Conservation (phyloP, 2,113 vertebrate genomes). For the Anarhynchus alexandrinus region DNA sequence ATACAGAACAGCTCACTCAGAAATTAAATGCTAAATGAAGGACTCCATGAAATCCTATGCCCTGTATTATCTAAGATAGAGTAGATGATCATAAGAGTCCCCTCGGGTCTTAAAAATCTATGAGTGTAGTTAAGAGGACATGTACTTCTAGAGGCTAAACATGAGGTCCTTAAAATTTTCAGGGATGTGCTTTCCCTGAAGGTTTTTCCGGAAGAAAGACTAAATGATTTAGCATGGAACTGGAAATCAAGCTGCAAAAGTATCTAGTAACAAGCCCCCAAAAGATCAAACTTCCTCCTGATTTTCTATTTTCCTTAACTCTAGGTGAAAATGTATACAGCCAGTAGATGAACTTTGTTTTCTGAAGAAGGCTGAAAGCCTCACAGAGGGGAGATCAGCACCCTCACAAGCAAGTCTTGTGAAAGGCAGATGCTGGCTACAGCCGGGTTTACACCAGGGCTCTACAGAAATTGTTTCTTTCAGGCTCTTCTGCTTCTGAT, state of each 20-base stretch:
- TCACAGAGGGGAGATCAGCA: not conserved
- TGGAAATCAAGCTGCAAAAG: not conserved
- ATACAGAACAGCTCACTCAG: not conserved
- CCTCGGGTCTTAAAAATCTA: conserved; percentile 20
- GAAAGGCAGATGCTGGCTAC: not conserved
- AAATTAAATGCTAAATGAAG: conserved; percentile 17
- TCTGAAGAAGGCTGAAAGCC: not conserved
- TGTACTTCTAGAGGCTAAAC: not conserved
- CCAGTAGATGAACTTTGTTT: not conserved
- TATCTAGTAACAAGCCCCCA: not conserved
- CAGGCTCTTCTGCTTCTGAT: not conserved
- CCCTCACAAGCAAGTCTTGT: not conserved
- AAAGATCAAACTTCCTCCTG: not conserved
- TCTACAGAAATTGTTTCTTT: not conserved
- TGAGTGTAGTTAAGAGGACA: not conserved
- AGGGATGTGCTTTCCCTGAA: not conserved
- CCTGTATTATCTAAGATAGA: not conserved
- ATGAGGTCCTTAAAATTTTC: not conserved
- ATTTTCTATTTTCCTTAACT: not conserved
- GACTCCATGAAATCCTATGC: not conserved
- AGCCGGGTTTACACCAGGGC: not conserved
- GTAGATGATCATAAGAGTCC: not conserved
- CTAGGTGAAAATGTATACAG: not conserved
- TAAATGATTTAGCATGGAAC: not conserved
- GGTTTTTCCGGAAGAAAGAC: not conserved